A percentile compares a stretch with the other conserved stretches of the same genome.
phyloP scores from a whole-genome alignment of 2,113 vertebrate genomes.

The Gambusia holbrooki region DNA sequence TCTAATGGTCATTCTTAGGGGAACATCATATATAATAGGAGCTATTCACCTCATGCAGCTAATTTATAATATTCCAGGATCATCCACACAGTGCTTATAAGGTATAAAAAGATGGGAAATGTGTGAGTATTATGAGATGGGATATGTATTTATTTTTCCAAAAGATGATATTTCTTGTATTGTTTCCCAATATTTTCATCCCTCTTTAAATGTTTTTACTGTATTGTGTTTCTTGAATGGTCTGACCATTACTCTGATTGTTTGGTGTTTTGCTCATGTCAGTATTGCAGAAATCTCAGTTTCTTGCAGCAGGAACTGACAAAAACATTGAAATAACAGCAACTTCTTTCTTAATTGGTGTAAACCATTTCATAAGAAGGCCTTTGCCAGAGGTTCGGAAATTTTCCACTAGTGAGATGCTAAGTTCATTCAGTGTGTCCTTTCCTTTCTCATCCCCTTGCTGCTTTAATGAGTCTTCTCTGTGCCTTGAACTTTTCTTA shows the following conservation, averaged over 20 bases:
- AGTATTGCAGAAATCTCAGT: conserved; percentile 4
- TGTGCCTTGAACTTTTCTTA: neutral
- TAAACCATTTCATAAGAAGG: conserved; percentile 37
- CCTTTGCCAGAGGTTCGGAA: conserved; percentile 30
- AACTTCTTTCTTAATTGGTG: neutral
- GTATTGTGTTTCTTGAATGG: conserved; percentile 17
- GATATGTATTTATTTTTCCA: conserved; percentile 31
- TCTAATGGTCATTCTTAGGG: conserved; percentile 4
- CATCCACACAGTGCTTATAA: neutral
- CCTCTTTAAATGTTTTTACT: neutral
- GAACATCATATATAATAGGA: neutral
- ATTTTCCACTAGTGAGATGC: neutral
- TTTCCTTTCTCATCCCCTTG: neutral
- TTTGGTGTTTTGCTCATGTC: conserved; percentile 44
- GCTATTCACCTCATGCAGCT: neutral
- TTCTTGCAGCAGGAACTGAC: conserved; percentile 18
- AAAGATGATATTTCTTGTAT: conserved; percentile 21
- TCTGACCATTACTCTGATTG: conserved; percentile 41
- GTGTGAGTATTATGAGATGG: conserved; percentile 7
- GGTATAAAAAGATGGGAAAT: conserved; percentile 16
- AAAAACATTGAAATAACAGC: neutral
- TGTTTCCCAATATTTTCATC: conserved; percentile 16
- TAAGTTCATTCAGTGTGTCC: conserved; percentile 23
- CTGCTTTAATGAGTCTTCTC: conserved; percentile 8
- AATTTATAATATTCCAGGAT: conserved; percentile 8